Base-by-base conservation (phyloP, 2,113 vertebrate species). In the Festucalex cinctus region DNA sequence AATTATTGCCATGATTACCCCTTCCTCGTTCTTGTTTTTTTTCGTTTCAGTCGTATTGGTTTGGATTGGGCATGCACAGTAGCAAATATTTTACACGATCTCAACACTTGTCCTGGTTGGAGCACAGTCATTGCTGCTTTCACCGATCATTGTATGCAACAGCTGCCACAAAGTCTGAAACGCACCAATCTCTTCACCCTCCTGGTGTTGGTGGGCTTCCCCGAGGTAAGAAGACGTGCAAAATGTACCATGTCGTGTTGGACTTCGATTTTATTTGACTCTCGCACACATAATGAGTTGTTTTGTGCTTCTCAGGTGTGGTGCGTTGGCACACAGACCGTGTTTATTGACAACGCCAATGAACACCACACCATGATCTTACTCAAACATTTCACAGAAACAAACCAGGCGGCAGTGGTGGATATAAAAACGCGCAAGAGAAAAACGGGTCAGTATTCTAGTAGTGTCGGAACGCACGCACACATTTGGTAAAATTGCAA, bases 31-130 rank as follows among this genome's bases (percentile, higher is more conserved):
- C 24, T 19, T 64, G 1, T 75, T 6, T 44, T 44, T 46, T 46
- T 46, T 6, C 57, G 54, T 65, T 65, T 5, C 85, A 98, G 96
- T 65, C 95, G 95, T 16, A 94, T 98, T 0, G 96, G 96, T 41
- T 88, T 99, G 84, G 96, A 99, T 86, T 98, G 97, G 97, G 96
- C 96, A 0, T 96, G 95, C 85, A 95, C 95, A 14, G 96, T 99
- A 90, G 95, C 95, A 0, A 95, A 98, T 78, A 95, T 98, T 79
- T 89, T 99, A 0, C 92, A 94, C 3, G 90, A 94, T 2, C 91
- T 99, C 78, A 95, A 96, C 65, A 69, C 84, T 32, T 94, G 93
- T 43, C 88, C 92, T 0, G 92, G 94, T 83, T 99, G 97, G 97
- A 90, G 91, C 26, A 7, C 77, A 0, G 94, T 98, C 61, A 93